Percentiles rank a stretch among this genome's conserved stretches.
These are phyloP conservation scores for Schlechtendalia chinensis DNA, from an alignment of 1,140 invertebrate genomes.

Conservation along the genomic window DNA sequence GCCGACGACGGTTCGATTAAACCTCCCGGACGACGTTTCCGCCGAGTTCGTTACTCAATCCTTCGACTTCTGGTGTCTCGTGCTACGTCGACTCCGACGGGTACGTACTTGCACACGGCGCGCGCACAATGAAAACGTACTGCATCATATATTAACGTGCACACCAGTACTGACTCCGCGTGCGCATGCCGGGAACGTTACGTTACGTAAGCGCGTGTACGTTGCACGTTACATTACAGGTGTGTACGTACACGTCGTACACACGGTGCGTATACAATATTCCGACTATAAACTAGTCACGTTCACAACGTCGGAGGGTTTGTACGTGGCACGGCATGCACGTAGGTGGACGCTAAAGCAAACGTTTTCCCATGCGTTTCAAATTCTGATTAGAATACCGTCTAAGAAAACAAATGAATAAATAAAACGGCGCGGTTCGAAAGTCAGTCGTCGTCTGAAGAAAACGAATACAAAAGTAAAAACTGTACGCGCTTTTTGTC, in stretches of 20 bases:
- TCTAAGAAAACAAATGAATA: background rate
- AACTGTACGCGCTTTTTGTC: no score
- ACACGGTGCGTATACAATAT: background rate
- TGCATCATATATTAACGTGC: no score
- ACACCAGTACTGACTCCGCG: no score
- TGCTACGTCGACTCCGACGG: background rate
- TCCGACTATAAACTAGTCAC: constrained; percentile 1
- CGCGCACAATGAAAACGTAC: background rate
- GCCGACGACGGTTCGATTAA: background rate
- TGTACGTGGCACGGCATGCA: background rate
- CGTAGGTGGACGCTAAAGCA: background rate
- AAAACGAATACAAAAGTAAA: no score
- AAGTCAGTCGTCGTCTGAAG: no score
- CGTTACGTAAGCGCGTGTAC: no score
- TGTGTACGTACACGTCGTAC: background rate
- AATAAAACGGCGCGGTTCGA: no score
- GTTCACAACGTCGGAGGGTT: background rate
- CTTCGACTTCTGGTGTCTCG: background rate
- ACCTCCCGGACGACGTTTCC: background rate
- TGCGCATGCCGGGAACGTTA: no score
- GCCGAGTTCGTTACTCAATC: constrained; percentile 2
- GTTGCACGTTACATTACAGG: no score
- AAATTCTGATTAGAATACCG: constrained; percentile 31
- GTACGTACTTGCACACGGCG: no score
- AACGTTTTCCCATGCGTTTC: background rate